These are phyloP conservation scores for Desoria tigrina DNA, from an alignment of 2,888 invertebrate genomes.

Conservation along the genomic window DNA sequence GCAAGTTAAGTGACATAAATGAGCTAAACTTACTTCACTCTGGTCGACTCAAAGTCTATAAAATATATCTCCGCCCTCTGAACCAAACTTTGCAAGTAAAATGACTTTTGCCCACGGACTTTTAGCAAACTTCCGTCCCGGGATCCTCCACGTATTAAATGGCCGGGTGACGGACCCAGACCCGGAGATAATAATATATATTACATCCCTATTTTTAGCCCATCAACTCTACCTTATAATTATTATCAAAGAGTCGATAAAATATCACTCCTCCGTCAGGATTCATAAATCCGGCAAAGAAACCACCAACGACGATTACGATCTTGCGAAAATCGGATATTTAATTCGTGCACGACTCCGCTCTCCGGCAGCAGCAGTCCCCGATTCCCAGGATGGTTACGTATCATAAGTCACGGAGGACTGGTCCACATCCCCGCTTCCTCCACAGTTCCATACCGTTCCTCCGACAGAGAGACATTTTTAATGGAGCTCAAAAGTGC, in stretches of 20 bases:
- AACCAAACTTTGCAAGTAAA: constrained; percentile 20
- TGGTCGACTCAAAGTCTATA: constrained; percentile 12
- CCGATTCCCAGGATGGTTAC: constrained; percentile 1
- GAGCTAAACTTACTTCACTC: constrained; percentile 15
- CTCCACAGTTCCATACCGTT: not conserved
- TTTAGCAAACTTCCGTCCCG: constrained; percentile 13
- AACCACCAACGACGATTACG: no score
- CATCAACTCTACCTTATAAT: no score
- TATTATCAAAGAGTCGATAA: no score
- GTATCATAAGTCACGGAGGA: constrained; percentile 6
- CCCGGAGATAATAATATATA: no score
- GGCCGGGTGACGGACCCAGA: no score
- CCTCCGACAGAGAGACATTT: not conserved
- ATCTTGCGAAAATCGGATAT: not conserved
- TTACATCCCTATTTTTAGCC: no score
- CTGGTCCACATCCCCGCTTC: no score
- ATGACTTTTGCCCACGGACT: constrained; percentile 10
- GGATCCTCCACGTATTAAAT: constrained; percentile 4
- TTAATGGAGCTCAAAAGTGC: constrained; percentile 12
- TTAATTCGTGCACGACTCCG: constrained; percentile 7
- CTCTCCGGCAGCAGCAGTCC: no score
- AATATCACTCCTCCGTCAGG: no score
- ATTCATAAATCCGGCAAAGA: no score
- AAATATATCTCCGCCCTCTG: constrained; percentile 14
- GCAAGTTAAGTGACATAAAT: constrained; percentile 23